A percentile compares a stretch with the other conserved stretches of the same genome.
Evolutionary conservation across 2,888 invertebrate genomes (phyloP).

Genomic region (Cheilosia impressa): DNA sequence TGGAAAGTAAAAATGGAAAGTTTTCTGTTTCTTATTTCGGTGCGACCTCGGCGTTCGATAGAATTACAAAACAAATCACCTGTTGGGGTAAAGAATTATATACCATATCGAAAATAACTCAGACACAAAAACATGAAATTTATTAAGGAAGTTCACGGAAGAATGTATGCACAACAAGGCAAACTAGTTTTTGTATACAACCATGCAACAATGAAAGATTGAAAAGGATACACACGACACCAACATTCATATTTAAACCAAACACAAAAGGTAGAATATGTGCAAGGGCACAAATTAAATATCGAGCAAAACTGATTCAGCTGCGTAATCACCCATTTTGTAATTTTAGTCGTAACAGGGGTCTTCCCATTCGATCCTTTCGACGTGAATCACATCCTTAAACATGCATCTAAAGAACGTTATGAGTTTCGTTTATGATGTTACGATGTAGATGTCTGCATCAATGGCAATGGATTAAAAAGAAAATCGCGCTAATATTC

Average conservation of each 20-base stretch:
- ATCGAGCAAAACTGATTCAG: slow-evolving; percentile 37
- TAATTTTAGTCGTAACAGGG: slow-evolving; percentile 30
- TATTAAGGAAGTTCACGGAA: not conserved
- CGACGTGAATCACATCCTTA: slow-evolving; percentile 16
- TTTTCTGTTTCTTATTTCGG: not conserved
- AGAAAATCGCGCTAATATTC: slow-evolving; percentile 27
- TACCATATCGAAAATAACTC: not conserved
- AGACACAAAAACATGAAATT: not conserved
- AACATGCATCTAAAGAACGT: slow-evolving; percentile 2
- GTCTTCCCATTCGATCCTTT: slow-evolving; percentile 34
- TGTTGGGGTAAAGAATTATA: slow-evolving; percentile 24
- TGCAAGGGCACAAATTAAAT: slow-evolving; percentile 24
- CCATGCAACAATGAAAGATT: slow-evolving; percentile 34
- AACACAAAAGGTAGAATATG: slow-evolving; percentile 19
- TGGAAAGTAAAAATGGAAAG: not conserved
- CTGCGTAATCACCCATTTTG: slow-evolving; percentile 70
- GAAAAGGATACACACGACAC: slow-evolving; percentile 44
- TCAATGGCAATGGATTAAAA: slow-evolving; percentile 46
- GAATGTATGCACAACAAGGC: too few relatives aligned
- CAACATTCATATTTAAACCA: slow-evolving; percentile 8
- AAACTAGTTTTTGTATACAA: slow-evolving; percentile 1
- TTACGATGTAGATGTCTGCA: not conserved
- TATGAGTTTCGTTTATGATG: not conserved
- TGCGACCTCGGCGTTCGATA: not conserved
- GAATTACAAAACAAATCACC: slow-evolving; percentile 9